Percentiles rank a stretch among this genome's conserved stretches.
Evolutionary conservation across 2,113 vertebrate species (phyloP).

Genomic region (Dinomys branickii): DNA sequence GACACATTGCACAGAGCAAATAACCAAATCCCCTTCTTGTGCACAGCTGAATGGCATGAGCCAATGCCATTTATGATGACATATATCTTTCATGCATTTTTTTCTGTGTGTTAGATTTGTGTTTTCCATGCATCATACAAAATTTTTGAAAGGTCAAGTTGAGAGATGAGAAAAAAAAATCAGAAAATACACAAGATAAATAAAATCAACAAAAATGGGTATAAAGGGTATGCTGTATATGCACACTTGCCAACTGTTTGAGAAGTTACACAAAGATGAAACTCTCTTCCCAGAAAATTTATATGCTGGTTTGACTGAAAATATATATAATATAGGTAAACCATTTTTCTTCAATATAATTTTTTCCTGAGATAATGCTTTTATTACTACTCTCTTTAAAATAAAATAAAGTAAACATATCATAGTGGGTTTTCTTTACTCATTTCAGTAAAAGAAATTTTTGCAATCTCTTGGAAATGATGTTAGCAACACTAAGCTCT

Average conservation of each 20-base stretch:
- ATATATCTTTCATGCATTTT: neutral
- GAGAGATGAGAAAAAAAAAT: neutral
- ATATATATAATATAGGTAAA: neutral
- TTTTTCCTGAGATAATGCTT: neutral
- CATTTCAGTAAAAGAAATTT: neutral
- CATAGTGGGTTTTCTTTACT: neutral
- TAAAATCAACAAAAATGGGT: constrained; percentile 2
- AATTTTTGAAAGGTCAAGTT: neutral
- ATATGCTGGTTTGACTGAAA: neutral
- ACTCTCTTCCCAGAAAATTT: neutral
- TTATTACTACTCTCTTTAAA: no score
- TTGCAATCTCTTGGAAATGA: neutral
- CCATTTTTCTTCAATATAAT: neutral
- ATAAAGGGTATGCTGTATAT: neutral
- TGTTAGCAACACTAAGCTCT: neutral
- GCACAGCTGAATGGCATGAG: neutral
- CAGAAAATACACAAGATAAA: neutral
- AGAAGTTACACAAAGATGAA: neutral
- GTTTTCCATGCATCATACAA: neutral
- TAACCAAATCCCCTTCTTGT: neutral
- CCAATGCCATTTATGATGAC: neutral
- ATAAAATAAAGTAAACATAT: no score
- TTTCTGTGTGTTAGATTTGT: neutral
- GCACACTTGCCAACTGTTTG: neutral
- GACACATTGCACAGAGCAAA: neutral